Base-by-base conservation (phyloP, 1,140 invertebrate species). In the Metopolophium dirhodum region DNA sequence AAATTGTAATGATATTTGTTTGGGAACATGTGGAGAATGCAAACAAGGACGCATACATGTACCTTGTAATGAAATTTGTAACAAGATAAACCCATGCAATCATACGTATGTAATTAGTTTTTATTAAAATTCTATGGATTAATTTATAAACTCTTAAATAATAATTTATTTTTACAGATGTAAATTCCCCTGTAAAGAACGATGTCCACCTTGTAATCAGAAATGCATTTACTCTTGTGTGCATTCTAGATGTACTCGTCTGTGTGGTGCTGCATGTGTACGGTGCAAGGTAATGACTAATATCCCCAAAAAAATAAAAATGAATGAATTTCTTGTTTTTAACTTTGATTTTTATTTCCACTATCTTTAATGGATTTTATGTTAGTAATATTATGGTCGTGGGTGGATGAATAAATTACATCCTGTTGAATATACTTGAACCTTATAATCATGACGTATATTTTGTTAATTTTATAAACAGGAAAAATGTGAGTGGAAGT, bases 151-250 rank as follows among this genome's bases (percentile, higher is more conserved):
- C 22, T 0, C 22, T 0, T 54, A 54, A 54, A 23, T 23, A 54
- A 57, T 57, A 54, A 85, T 49, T 93, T 54, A 51, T 92, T 82
- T 95, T 95, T 95, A 94, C 95, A 95, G 97, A 95, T 97, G 97
- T 94, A 95, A 95, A 54, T 96, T 96, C 61, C 96, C 96, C 0
- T 97, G 97, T 94, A 95, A 96, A 86, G 94, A 96, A 92, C 94
- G 95, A 30, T 97, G 97, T 94, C 96, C 96, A 37, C 97, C 97
- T 6, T 97, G 97, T 94, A 95, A 95, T 51, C 95, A 95, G 91
- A 94, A 93, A 26, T 97, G 97, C 94, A 94, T 95, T 91, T 96
- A 96, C 90, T 95, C 94, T 86, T 97, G 97, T 95, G 90, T 94
- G 37, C 96, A 97, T 94, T 96, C 95, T 68, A 95, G 94, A 93